phyloP scores from a whole-genome alignment of 2,113 vertebrate genomes.

The Sinocyclocheilus maitianheensis region DNA sequence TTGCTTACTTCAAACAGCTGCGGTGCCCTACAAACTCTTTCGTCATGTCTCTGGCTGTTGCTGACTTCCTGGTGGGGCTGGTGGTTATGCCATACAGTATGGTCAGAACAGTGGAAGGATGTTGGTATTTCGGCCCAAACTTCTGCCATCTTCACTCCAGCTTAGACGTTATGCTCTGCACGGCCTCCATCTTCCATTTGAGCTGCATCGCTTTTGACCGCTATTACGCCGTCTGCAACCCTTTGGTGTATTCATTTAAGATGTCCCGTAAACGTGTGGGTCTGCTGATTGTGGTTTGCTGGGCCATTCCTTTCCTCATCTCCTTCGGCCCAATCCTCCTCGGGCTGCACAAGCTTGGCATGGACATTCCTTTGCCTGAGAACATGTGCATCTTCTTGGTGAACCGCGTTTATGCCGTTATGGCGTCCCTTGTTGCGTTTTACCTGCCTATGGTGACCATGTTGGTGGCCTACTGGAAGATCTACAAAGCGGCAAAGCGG shows the following conservation, averaged over 20 bases:
- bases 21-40: conserved; percentile 79
- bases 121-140: conserved; percentile 75
- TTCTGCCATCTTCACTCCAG: conserved; percentile 79
- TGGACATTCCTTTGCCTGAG: conserved; percentile 65
- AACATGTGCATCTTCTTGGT: conserved; percentile 75
- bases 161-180: conserved; percentile 81
- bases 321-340: conserved; percentile 79
- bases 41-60: conserved; percentile 78
- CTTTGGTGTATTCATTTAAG: conserved; percentile 74
- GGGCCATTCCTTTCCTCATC: conserved; percentile 75
- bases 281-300: conserved; percentile 73
- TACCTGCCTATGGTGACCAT: conserved; percentile 78
- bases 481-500: conserved; percentile 77
- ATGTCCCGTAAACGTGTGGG: conserved; percentile 71
- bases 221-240: conserved; percentile 81
- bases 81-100: conserved; percentile 82
- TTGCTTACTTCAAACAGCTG: conserved; percentile 78
- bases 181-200: conserved; percentile 81
- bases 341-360: conserved; percentile 69
- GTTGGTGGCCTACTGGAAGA: conserved; percentile 80
- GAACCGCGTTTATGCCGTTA: conserved; percentile 74
- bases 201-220: conserved; percentile 82
- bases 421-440: conserved; percentile 79
- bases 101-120: conserved; percentile 78
- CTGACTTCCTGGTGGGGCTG: conserved; percentile 80